Conservation (phyloP, 2,113 vertebrate species). For the Propithecus coquereli region DNA sequence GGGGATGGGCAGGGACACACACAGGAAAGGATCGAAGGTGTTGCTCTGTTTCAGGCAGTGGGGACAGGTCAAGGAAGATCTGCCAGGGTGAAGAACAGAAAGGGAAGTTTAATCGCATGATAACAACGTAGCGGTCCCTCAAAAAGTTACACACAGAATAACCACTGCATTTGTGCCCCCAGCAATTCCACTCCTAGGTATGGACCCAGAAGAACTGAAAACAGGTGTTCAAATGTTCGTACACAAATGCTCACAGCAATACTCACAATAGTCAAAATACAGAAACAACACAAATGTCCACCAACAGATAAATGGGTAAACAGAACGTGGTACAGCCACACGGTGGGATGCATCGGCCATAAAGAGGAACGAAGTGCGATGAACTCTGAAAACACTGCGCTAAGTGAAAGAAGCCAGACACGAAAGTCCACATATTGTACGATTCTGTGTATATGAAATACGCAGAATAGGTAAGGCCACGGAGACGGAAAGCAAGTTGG, state of each 20-base stretch:
- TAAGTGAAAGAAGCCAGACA: background rate
- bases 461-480: background rate
- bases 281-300: background rate
- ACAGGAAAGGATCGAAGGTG: slow-evolving; percentile 96
- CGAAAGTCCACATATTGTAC: no score
- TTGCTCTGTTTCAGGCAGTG: slow-evolving; percentile 98
- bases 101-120: background rate
- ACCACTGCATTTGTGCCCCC: background rate
- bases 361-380: background rate
- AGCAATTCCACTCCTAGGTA: no score
- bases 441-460: background rate
- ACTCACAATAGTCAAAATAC: background rate
- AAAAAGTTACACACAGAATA: background rate
- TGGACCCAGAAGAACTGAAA: background rate
- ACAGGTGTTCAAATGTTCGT: background rate
- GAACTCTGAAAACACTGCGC: background rate
- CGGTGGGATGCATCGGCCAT: background rate
- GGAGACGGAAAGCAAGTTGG: background rate
- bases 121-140: background rate
- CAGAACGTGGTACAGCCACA: background rate
- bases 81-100: slow-evolving; percentile 77
- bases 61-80: slow-evolving; percentile 96
- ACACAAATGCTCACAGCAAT: background rate
- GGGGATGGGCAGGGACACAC: slow-evolving; percentile 94
- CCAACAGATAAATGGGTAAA: background rate